Evolutionary conservation across 2,797 vertebrate genomes (phyloP), one percentile per base, ranked within the genome.

Genomic region (Craterocephalus amniculus): DNA sequence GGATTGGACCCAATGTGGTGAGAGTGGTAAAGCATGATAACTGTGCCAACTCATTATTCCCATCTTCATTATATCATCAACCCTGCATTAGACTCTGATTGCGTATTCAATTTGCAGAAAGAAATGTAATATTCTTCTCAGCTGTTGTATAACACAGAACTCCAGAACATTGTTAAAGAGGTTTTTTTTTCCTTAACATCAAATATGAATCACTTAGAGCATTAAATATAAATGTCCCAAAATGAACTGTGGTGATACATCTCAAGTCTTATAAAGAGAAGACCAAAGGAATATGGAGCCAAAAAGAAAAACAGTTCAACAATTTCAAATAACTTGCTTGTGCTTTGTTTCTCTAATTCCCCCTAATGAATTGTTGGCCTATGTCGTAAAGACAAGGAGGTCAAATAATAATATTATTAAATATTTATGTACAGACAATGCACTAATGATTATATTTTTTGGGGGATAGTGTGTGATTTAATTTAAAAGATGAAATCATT

Each of bases 141-240:
- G 49, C 60, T 45, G 11, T 48, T 77, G 65, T 81, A 57, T 10
- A 62, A 49, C 51, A 57, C 40, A 51, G n/a, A 54, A 31, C 26
- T 65, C 61, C 31, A 56, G 52, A 58, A 71, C 32, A 57, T n/a
- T 34, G 49, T 67, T 38, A 54, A 34, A 79, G 76, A 72, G 59
- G 31, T 32, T 32, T 32, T 32, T 32, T 32, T 32, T 32, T 32
- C 62, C 32, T 71, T 75, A 71, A 70, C 75, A 86, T 86, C 51
- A 83, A 83, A 87, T 79, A 82, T 88, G 79, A 63, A 86, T 81
- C 51, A 61, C 59, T 40, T 32, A 9, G 29, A 58, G 22, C 31
- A 77, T 85, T 85, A 82, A 87, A 83, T 76, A 81, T 78, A 63
- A 32, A 73, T 78, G 57, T 16, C 24, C 26, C 5, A n/a, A 70